A percentile compares a stretch with the other conserved stretches of the same genome.
phyloP scores from a whole-genome alignment of 2,888 invertebrate genomes.

The Mystacides longicornis region DNA sequence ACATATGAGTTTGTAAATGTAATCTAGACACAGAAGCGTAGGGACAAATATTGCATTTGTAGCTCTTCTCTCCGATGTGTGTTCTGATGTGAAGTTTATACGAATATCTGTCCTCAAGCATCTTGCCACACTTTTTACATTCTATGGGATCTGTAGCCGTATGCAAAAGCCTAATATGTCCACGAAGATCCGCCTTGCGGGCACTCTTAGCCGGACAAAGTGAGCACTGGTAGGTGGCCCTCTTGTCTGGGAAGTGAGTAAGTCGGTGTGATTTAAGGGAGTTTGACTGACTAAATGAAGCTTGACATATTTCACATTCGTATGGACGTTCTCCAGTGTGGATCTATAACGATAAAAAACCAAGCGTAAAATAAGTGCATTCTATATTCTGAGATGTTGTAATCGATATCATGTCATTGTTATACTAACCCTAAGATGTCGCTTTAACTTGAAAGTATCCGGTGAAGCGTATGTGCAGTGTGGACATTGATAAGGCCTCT shows the following conservation, averaged over 20 bases:
- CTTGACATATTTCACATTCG: slow-evolving; percentile 78
- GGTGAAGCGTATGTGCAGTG: slow-evolving; percentile 97
- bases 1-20: slow-evolving; percentile 89
- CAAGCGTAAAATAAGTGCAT: slow-evolving; percentile 5
- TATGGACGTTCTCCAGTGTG: slow-evolving; percentile 79
- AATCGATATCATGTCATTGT: background rate
- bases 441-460: slow-evolving; percentile 94
- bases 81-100: slow-evolving; percentile 65
- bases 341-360: slow-evolving; percentile 50
- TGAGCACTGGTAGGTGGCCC: slow-evolving; percentile 88
- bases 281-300: slow-evolving; percentile 93
- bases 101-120: slow-evolving; percentile 83
- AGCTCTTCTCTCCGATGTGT: slow-evolving; percentile 95
- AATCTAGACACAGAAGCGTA: slow-evolving; percentile 90
- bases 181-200: slow-evolving; percentile 90
- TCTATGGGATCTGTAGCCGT: slow-evolving; percentile 85
- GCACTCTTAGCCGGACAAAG: slow-evolving; percentile 95
- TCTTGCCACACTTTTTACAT: slow-evolving; percentile 88
- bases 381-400: background rate
- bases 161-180: slow-evolving; percentile 93
- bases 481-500: slow-evolving; percentile 85
- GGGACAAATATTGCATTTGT: slow-evolving; percentile 87
- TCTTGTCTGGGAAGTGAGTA: slow-evolving; percentile 82
- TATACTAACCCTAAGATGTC: slow-evolving; percentile 72
- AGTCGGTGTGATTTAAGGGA: slow-evolving; percentile 88